A percentile compares a stretch with the other conserved stretches of the same genome.
Conservation (phyloP, 2,113 vertebrate species). For the Engystomops pustulosus region DNA sequence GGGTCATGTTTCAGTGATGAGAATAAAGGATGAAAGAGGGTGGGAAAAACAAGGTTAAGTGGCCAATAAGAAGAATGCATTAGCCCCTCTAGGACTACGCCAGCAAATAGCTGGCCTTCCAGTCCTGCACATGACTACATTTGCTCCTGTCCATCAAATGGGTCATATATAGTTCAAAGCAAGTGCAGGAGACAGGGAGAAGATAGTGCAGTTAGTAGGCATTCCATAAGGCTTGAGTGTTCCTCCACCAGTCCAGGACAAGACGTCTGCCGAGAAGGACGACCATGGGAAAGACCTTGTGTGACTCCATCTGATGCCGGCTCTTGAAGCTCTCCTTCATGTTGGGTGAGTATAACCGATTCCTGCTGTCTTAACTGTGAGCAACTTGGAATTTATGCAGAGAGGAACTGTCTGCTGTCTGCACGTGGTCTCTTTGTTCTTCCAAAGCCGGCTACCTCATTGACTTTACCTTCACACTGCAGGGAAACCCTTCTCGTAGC, state of each 20-base stretch:
- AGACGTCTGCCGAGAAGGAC: neutral
- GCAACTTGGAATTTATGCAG: constrained; percentile 14
- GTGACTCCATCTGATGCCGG: neutral
- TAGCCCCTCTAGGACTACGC: constrained; percentile 59
- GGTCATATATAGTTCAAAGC: constrained; percentile 94
- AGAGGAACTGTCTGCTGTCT: constrained; percentile 9
- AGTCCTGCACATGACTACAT: constrained; percentile 82
- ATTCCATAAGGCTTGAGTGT: constrained; percentile 27
- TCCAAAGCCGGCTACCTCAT: neutral
- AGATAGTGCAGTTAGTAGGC: constrained; percentile 48
- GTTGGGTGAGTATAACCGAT: constrained; percentile 51
- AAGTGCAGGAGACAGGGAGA: constrained; percentile 78
- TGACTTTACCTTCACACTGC: neutral
- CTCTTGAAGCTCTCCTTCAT: neutral
- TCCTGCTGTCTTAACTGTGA: constrained; percentile 25
- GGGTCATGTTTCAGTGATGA: constrained; percentile 54
- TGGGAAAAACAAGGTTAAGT: neutral
- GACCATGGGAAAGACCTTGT: neutral
- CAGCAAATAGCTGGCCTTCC: constrained; percentile 78
- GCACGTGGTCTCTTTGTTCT: constrained; percentile 56
- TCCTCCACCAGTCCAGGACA: constrained; percentile 26
- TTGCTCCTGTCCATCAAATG: constrained; percentile 88
- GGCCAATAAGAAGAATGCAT: constrained; percentile 81
- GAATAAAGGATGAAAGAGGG: constrained; percentile 49
- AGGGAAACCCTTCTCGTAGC: neutral